Percentiles rank a stretch among this genome's conserved stretches.
These are phyloP conservation scores for Plumapathes pennacea DNA, from an alignment of 92 coral and sea anemone species.

Conservation along the genomic window DNA sequence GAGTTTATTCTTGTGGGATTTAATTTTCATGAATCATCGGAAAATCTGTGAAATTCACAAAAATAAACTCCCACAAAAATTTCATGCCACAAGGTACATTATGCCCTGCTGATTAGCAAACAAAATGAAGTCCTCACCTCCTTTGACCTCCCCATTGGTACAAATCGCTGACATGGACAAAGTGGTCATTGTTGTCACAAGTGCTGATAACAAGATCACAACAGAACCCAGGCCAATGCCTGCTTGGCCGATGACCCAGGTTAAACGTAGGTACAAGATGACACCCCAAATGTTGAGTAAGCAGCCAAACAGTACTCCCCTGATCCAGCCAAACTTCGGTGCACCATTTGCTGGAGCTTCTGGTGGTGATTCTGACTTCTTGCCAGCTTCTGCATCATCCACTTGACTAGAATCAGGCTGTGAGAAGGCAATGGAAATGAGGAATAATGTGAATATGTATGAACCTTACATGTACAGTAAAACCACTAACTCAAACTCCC, in stretches of 20 bases:
- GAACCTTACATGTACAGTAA: too few species aligned
- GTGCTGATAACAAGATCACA: slow-evolving; percentile 71
- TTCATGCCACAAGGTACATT: not conserved
- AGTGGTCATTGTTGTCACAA: slow-evolving; percentile 84
- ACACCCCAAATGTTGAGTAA: slow-evolving; percentile 98
- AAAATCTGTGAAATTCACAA: not conserved
- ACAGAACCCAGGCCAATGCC: slow-evolving; percentile 88
- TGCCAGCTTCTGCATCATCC: slow-evolving; percentile 23
- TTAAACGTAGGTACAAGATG: slow-evolving; percentile 82
- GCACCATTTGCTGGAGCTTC: slow-evolving; percentile 12
- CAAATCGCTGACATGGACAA: slow-evolving; percentile 99
- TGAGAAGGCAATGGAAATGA: too few species aligned
- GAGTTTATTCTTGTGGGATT: too few species aligned
- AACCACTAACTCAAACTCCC: too few species aligned
- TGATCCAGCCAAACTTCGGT: slow-evolving; percentile 98
- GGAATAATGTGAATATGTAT: too few species aligned
- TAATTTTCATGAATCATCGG: too few species aligned
- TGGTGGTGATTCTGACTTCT: slow-evolving; percentile 7
- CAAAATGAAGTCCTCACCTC: slow-evolving; percentile 79
- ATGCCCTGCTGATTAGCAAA: too few species aligned
- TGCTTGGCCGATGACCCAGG: slow-evolving; percentile 98
- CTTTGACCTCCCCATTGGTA: slow-evolving; percentile 96
- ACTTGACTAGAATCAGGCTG: slow-evolving; percentile 4
- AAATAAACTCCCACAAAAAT: not conserved
- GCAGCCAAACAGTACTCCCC: slow-evolving; percentile 94